A percentile compares a stretch with the other conserved stretches of the same genome.
These are phyloP conservation scores for Tribolium freemani DNA, from an alignment of 2,888 invertebrate species.

Conservation along the genomic window DNA sequence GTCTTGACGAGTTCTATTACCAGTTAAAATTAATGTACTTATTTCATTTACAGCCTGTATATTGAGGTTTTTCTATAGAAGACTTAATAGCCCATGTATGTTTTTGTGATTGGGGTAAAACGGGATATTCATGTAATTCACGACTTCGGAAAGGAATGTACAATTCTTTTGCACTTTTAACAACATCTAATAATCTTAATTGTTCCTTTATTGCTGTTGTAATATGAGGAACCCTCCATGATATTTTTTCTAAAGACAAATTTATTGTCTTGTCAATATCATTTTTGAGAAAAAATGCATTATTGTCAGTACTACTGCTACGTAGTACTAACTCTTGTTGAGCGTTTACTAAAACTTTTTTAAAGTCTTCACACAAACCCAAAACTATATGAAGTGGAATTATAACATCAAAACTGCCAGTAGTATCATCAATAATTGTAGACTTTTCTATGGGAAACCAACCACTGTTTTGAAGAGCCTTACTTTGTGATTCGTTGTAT, in stretches of 20 bases:
- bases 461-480: conserved; percentile 27
- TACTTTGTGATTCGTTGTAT: conserved; percentile 51
- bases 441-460: conserved; percentile 23
- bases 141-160: conserved; percentile 36
- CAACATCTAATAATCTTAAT: conserved; percentile 4
- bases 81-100: conserved; percentile 55
- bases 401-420: conserved; percentile 34
- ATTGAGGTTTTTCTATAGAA: conserved; percentile 56
- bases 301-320: conserved; percentile 35
- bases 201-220: conserved; percentile 14
- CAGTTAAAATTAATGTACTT: too few relatives aligned
- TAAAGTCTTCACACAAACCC: conserved; percentile 61
- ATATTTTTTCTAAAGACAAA: conserved; percentile 20
- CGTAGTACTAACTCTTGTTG: conserved; percentile 46
- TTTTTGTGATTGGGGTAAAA: conserved; percentile 30
- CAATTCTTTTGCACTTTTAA: neutral
- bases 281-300: conserved; percentile 34
- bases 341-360: conserved; percentile 43
- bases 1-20: too few relatives aligned
- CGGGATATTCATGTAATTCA: conserved; percentile 42
- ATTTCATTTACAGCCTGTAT: too few relatives aligned
- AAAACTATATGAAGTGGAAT: conserved; percentile 45
- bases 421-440: neutral
- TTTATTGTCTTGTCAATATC: too few relatives aligned
- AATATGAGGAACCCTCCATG: conserved; percentile 44